Percentiles rank a stretch among this genome's conserved stretches.
These are phyloP conservation scores for Cephus pygmeus DNA, from an alignment of 2,888 invertebrate genomes.

Conservation along the genomic window DNA sequence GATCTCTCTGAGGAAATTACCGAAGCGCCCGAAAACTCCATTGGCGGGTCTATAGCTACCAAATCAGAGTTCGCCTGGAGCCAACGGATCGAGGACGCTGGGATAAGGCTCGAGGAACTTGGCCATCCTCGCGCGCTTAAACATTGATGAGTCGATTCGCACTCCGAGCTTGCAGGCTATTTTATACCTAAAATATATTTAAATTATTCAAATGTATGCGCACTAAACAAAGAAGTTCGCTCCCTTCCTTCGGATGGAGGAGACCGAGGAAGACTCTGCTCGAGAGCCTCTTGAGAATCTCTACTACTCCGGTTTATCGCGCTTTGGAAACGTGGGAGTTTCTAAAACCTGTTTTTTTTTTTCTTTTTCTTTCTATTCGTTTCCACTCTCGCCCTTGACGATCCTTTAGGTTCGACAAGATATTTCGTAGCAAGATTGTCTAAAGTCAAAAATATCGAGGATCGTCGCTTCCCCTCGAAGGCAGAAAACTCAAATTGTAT, in stretches of 20 bases:
- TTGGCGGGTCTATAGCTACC: too few relatives aligned
- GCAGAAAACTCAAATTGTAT: background rate
- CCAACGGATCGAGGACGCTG: background rate
- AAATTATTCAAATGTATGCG: conserved; percentile 11
- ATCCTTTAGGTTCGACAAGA: background rate
- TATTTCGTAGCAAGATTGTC: background rate
- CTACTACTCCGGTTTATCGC: background rate
- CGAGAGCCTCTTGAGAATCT: background rate
- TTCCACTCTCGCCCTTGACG: background rate
- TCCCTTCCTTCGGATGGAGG: background rate
- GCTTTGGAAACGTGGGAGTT: background rate
- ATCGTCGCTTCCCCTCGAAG: background rate
- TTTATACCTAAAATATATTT: conserved; percentile 4
- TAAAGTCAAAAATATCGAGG: background rate
- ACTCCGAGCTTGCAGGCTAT: background rate
- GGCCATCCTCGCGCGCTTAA: background rate
- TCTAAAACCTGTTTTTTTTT: background rate
- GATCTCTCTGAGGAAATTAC: background rate
- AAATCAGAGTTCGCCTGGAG: background rate
- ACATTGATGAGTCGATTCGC: background rate
- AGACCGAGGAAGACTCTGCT: background rate
- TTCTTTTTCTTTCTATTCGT: background rate
- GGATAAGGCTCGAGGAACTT: background rate
- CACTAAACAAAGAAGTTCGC: background rate
- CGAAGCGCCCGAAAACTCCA: background rate